Conservation (phyloP, 2,113 vertebrate genomes). For the Paraplagusia blochii region DNA sequence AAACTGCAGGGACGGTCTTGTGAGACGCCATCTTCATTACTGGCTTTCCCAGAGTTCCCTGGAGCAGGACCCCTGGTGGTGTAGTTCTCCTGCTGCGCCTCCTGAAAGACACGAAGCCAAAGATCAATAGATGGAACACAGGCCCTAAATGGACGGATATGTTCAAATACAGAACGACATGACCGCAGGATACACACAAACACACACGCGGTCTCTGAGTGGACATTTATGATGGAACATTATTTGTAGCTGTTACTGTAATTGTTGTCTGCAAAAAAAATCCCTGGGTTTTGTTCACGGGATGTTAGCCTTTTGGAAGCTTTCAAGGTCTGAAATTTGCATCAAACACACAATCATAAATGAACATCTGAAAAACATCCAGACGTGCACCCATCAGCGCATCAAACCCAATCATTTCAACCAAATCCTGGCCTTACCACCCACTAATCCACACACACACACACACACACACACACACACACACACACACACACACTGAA, state of each 20-base stretch:
- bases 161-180: no score
- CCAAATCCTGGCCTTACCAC: conserved; percentile 59
- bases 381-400: conserved; percentile 47
- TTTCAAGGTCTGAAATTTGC: background rate
- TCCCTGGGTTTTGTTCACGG: background rate
- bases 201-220: background rate
- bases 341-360: background rate
- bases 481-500: conserved; percentile 29
- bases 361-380: conserved; percentile 10
- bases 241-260: background rate
- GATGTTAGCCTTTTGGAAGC: background rate
- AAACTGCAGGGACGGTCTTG: conserved; percentile 94
- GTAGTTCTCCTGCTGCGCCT: conserved; percentile 89
- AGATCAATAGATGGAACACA: conserved; percentile 1
- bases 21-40: conserved; percentile 88
- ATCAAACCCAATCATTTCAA: conserved; percentile 48
- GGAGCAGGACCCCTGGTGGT: conserved; percentile 81
- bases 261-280: background rate
- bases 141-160: no score
- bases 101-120: conserved; percentile 64
- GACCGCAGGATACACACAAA: no score
- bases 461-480: conserved; percentile 23
- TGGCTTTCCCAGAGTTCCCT: conserved; percentile 86
- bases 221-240: background rate
- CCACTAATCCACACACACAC: conserved; percentile 51